Evolutionary conservation across 53 echinoderm and acorn worm genomes (phyloP), one percentile per base, ranked within the genome.

Genomic region (Temnopleurus reevesii): DNA sequence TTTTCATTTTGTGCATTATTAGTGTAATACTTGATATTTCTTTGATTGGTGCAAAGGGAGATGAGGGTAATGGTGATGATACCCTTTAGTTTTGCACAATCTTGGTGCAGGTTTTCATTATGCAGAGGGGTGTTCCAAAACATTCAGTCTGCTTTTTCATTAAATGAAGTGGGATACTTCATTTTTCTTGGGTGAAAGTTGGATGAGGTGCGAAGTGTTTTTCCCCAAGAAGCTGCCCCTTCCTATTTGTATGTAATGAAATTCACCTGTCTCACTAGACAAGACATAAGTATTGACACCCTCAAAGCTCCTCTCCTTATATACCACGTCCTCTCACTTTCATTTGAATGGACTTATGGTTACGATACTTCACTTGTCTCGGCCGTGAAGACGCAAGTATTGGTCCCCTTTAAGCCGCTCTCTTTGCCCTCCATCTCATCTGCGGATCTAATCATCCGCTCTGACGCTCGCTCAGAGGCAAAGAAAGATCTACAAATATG

Each of bases 401-500:
- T 63, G 43, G 43, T 15, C 77, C 77, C 45, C 77, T 77, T 45
- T 45, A 44, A 43, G 43, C 77, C 23, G 45, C 77, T 77, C 24
- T 41, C 1, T 4, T 43, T 4, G 12, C 10, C 77, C 45, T 44
- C 44, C 77, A 41, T 77, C 71, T 76, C 79, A 79, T 79, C 53
- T 83, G 83, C 38, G 83, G 83, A 83, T 83, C 83, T 83, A 53
- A 83, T 83, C 83, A 83, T 83, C 55, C 56, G 83, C 55, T 83
- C 83, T 83, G 83, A 53, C 55, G 83, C 83, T 83, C 33, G n/a
- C n/a, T n/a, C n/a, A n/a, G n/a, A n/a, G n/a, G n/a, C 15, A 36
- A 83, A 56, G 54, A 83, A 55, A 83, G 83, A 55, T 83, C 83
- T 83, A 83, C 83, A 83, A 83, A 83, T 55, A 83, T 83, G 83